Percentiles rank a stretch among this genome's conserved stretches.
These are phyloP conservation scores for Lycopodina hypogea DNA, from an alignment of 37 sponge, comb jelly and placozoan genomes.

Conservation along the genomic window DNA sequence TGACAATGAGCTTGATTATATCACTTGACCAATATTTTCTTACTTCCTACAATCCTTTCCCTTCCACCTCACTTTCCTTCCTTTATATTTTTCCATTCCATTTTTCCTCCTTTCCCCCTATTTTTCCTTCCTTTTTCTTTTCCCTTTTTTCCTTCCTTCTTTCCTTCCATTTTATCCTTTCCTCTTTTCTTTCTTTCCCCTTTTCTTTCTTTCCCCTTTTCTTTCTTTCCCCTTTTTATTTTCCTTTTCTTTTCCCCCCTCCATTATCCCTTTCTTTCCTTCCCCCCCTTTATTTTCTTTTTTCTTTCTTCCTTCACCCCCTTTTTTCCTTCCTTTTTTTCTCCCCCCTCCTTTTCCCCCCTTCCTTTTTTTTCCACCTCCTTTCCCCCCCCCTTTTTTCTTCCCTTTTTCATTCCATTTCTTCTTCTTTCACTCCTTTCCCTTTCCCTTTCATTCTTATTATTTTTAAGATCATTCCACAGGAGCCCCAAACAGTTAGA, in stretches of 20 bases:
- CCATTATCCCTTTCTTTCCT: too few species aligned
- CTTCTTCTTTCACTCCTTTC: too few species aligned
- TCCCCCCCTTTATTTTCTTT: too few species aligned
- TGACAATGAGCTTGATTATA: too few species aligned
- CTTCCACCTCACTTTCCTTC: not conserved
- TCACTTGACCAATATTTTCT: not conserved
- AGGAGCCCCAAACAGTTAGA: too few species aligned
- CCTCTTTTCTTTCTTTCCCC: not conserved
- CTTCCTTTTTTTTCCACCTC: not conserved
- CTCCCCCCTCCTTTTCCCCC: not conserved
- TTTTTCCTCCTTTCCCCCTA: not conserved
- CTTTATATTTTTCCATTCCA: not conserved
- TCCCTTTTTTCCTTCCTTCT: not conserved
- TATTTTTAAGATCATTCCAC: too few species aligned
- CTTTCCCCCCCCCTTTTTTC: too few species aligned
- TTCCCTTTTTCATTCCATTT: too few species aligned
- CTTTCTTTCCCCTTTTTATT: not conserved
- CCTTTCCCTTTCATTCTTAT: too few species aligned
- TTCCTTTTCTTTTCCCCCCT: too few species aligned
- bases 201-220: not conserved
- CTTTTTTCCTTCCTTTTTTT: not conserved
- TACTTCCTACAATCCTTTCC: not conserved
- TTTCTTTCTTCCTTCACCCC: slow-evolving; percentile 7
- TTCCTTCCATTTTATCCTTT: slow-evolving; percentile 9
- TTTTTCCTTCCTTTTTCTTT: too few species aligned